Percentiles rank a stretch among this genome's conserved stretches.
These are phyloP conservation scores for Lycophotia porphyrea DNA, from an alignment of 2,888 invertebrate genomes.

Conservation along the genomic window DNA sequence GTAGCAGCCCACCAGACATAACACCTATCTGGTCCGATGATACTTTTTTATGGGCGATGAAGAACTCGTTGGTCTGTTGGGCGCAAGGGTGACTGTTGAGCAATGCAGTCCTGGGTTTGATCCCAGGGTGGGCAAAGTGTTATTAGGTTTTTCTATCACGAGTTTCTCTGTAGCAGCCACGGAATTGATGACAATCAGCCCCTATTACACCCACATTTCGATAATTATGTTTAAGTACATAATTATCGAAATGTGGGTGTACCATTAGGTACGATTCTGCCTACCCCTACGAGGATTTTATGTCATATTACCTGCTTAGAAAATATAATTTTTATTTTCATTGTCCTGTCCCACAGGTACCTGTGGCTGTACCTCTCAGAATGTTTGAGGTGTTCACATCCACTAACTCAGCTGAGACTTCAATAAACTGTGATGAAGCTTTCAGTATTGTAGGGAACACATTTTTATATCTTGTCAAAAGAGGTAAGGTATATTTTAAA, in stretches of 20 bases:
- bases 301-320: background rate
- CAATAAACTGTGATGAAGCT: constrained; percentile 80
- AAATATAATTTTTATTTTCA: background rate
- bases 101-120: background rate
- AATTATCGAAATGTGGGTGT: background rate
- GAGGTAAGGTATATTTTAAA: constrained; percentile 81
- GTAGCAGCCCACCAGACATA: background rate
- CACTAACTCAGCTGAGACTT: constrained; percentile 80
- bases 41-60: background rate
- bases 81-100: background rate
- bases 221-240: too few species aligned
- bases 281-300: background rate
- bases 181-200: background rate
- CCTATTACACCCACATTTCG: too few species aligned
- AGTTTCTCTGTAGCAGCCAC: background rate
- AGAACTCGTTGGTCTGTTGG: background rate
- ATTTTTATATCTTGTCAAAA: constrained; percentile 89
- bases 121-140: background rate
- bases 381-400: constrained; percentile 95
- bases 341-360: constrained; percentile 75
- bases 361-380: constrained; percentile 93
- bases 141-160: background rate
- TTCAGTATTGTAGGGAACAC: constrained; percentile 81
- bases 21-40: too few species aligned
- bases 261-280: background rate